These are phyloP conservation scores for Habrosyne pyritoides DNA, from an alignment of 2,888 invertebrate genomes.

Conservation along the genomic window DNA sequence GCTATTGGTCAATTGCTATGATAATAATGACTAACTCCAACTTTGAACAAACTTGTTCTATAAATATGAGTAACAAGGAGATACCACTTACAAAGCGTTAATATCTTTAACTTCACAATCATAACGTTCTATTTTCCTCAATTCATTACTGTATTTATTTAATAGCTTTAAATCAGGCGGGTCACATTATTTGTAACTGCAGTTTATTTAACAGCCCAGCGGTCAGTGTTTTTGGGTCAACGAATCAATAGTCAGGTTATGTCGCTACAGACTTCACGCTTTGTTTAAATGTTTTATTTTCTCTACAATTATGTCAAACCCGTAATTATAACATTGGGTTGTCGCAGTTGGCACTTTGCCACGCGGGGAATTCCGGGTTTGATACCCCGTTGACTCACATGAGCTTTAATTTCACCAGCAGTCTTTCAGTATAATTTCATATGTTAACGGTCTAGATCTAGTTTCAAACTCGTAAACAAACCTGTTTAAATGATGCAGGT, in stretches of 20 bases:
- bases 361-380: constrained; percentile 26
- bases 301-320: constrained; percentile 13
- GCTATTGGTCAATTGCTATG: not conserved
- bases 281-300: constrained; percentile 4
- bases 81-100: no score
- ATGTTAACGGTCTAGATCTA: constrained; percentile 23
- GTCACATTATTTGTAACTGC: not conserved
- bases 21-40: no score
- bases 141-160: no score
- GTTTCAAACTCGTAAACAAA: not conserved
- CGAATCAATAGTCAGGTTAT: constrained; percentile 27
- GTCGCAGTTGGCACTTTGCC: constrained; percentile 30
- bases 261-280: not conserved
- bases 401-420: constrained; percentile 12
- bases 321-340: constrained; percentile 21
- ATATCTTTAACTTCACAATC: no score
- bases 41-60: no score
- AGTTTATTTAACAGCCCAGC: constrained; percentile 6
- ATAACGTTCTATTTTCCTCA: no score
- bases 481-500: not conserved
- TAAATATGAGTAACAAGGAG: no score
- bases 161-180: no score
- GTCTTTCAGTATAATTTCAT: not conserved
- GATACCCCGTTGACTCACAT: constrained; percentile 23
- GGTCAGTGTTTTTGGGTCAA: constrained; percentile 30